Conservation (phyloP, 35 echinoderm and acorn worm species). For the Eucidaris tribuloides region DNA sequence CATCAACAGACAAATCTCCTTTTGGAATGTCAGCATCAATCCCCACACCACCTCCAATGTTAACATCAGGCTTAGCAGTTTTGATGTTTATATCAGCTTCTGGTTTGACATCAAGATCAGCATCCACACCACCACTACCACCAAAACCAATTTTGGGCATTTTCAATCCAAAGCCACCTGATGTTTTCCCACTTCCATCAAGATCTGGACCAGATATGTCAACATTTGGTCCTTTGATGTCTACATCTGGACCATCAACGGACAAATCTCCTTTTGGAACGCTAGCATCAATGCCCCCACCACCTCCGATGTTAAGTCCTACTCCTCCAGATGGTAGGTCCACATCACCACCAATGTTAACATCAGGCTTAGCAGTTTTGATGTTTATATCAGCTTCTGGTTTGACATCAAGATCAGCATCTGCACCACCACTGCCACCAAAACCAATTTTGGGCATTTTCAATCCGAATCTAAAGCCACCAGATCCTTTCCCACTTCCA, state of each 20-base stretch:
- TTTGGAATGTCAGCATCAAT: conserved; percentile 19
- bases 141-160: conserved; percentile 39
- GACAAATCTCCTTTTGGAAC: not conserved
- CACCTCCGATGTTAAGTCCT: not conserved
- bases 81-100: conserved; percentile 48
- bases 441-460: too few species aligned
- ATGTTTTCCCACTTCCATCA: conserved; percentile 16
- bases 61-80: conserved; percentile 3
- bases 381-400: too few species aligned
- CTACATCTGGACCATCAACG: conserved; percentile 18
- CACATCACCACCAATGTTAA: not conserved
- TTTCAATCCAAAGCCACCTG: conserved; percentile 57
- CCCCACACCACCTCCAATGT: too few species aligned
- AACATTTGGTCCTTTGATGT: conserved; percentile 34
- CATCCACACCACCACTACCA: conserved; percentile 38
- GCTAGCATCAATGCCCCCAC: not conserved
- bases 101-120: conserved; percentile 5
- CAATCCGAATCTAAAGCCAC: conserved; percentile 23
- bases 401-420: too few species aligned
- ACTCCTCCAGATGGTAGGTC: conserved; percentile 25
- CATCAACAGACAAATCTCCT: too few species aligned
- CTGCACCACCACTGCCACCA: not conserved
- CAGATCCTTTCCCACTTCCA: conserved; percentile 19
- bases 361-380: conserved; percentile 46
- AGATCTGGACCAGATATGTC: conserved; percentile 30